Evolutionary conservation across 2,113 vertebrate genomes (phyloP).

Genomic region (Amblyopsis rosae): DNA sequence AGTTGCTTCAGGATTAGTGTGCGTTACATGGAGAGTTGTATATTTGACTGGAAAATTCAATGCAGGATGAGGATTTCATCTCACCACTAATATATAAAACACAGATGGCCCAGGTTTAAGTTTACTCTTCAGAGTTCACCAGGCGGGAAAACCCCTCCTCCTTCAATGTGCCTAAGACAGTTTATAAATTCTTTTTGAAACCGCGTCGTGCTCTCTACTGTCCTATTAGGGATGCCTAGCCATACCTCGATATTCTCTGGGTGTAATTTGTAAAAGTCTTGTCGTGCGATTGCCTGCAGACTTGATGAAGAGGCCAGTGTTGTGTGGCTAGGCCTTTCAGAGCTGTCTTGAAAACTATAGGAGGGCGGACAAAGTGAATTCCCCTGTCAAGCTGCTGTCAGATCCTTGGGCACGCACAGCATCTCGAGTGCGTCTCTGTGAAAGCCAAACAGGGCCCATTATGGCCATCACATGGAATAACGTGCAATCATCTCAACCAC

Average conservation of each 20-base stretch:
- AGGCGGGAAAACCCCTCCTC: constrained; percentile 10
- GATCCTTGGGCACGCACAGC: constrained; percentile 20
- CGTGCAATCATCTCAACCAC: constrained; percentile 57
- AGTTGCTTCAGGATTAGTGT: constrained; percentile 64
- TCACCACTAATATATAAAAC: constrained; percentile 58
- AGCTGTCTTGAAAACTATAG: neutral
- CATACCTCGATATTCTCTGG: neutral
- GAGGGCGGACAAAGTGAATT: neutral
- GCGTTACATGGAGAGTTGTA: constrained; percentile 63
- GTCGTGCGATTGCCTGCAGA: constrained; percentile 9
- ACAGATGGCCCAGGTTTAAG: constrained; percentile 53
- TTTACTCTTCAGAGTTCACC: constrained; percentile 16
- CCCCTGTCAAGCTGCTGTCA: constrained; percentile 42
- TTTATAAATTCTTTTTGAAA: constrained; percentile 20
- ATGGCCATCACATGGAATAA: constrained; percentile 60
- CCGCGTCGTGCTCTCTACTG: constrained; percentile 11
- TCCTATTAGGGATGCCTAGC: constrained; percentile 9
- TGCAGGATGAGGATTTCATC: constrained; percentile 53
- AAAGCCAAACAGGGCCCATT: constrained; percentile 55
- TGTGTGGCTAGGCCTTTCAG: constrained; percentile 7
- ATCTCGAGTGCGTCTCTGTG: constrained; percentile 35
- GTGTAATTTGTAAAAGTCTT: constrained; percentile 9
- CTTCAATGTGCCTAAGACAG: constrained; percentile 10
- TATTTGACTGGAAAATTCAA: constrained; percentile 62
- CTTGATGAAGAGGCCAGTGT: constrained; percentile 16